A percentile compares a stretch with the other conserved stretches of the same genome.
phyloP scores from a whole-genome alignment of 1,140 invertebrate genomes.

The Drosophila burlai region DNA sequence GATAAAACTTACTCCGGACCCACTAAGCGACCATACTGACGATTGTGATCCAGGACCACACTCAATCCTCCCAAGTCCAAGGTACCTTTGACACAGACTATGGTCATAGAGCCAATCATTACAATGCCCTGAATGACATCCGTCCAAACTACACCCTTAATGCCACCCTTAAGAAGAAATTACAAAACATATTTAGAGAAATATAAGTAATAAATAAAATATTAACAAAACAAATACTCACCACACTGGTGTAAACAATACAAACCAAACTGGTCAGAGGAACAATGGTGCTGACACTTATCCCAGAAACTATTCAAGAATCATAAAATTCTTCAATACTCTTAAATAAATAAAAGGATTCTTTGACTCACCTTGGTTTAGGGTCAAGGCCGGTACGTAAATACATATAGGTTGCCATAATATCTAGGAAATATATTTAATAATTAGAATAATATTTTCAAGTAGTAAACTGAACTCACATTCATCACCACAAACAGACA shows the following conservation, averaged over 20 bases:
- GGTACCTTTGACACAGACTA: conserved; percentile 93
- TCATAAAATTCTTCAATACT: not conserved
- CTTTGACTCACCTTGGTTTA: conserved; percentile 87
- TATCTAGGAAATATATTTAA: conserved; percentile 74
- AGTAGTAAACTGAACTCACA: conserved; percentile 85
- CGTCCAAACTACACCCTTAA: conserved; percentile 95
- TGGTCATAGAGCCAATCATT: conserved; percentile 92
- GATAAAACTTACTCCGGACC: conserved; percentile 89
- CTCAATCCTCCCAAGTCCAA: conserved; percentile 91
- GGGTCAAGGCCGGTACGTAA: conserved; percentile 92
- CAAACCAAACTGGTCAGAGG: conserved; percentile 90
- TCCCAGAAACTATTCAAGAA: conserved; percentile 88
- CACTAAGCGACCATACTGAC: conserved; percentile 90
- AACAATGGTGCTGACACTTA: conserved; percentile 89
- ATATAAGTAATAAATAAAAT: no score
- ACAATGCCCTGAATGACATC: conserved; percentile 92
- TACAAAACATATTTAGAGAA: no score
- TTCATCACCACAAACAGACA: conserved; percentile 89
- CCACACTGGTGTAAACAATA: conserved; percentile 92
- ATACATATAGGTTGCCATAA: conserved; percentile 90
- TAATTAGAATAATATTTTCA: no score
- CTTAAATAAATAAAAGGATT: no score
- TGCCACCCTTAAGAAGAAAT: conserved; percentile 88
- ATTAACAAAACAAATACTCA: conserved; percentile 84
- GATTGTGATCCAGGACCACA: conserved; percentile 90